Evolutionary conservation across 2,888 invertebrate species (phyloP), one percentile per base, ranked within the genome.

Genomic region (Notodonta ziczac): DNA sequence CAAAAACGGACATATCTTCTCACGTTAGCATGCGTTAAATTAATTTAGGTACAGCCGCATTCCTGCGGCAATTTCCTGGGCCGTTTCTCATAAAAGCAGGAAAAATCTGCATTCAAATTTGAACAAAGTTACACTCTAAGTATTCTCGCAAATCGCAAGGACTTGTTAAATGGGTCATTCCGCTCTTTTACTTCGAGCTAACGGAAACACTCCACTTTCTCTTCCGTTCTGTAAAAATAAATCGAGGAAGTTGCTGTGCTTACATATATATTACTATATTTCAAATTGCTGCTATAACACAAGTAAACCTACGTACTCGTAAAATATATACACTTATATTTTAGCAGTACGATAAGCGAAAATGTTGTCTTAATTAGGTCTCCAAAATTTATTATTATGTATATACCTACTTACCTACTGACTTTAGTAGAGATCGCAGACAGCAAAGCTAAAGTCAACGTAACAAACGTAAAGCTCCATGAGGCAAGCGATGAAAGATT

Each of bases 1-100:
- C 62, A 65, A 64, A 65, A 72, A 62, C 63, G 62, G 9, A 39
- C 46, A 52, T 46, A 42, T 42, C 65, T 65, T 62, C 60, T 63
- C 63, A 65, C 63, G 60, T 66, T 64, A 42, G 13, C 24, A 12
- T 44, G 42, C 16, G 44, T 44, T n/a, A 54, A 39, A 39, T 54
- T 54, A 39, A 39, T 54, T 54, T 39, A 13, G 16, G 24, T 14
- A 39, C 54, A 14, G 32, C 16, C 52, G 32, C 32, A 53, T 53
- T 32, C 52, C 32, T 35, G 24, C 5, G 12, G 13, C 52, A 9
- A 35, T 53, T 53, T 35, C 51, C 24, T 51, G 8, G 5, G 35
- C 52, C 13, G 13, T 14, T 13, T 13, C 54, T 39, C 54, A 39
- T 54, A 54, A 54, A 5, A 54, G 9, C 39, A 54, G 39, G 39